Conservation (phyloP, 2,113 vertebrate species). For the Clinocottus analis region DNA sequence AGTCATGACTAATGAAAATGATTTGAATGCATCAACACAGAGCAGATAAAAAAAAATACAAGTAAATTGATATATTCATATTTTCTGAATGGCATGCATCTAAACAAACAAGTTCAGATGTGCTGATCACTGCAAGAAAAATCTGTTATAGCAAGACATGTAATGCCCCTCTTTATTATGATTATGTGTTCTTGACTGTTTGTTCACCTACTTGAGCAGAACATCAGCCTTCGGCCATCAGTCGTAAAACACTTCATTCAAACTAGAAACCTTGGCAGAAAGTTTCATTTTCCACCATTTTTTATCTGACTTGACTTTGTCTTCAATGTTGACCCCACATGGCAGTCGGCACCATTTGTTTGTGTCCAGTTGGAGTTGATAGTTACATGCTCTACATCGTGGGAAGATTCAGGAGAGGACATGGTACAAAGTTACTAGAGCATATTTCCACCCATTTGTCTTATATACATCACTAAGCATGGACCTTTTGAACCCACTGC, state of each 20-base stretch:
- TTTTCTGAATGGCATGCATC: conserved; percentile 1
- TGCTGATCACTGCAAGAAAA: conserved; percentile 28
- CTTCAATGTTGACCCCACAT: no score
- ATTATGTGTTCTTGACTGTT: conserved; percentile 23
- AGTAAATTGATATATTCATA: not conserved
- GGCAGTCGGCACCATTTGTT: not conserved
- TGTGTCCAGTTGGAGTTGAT: not conserved
- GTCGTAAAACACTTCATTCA: no score
- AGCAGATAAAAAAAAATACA: not conserved
- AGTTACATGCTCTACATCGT: no score
- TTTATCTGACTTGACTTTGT: no score
- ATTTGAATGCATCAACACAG: not conserved
- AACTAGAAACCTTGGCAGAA: no score
- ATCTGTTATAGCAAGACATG: conserved; percentile 27
- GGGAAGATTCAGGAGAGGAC: not conserved
- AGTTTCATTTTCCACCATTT: no score
- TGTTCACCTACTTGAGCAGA: conserved; percentile 16
- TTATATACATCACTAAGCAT: not conserved
- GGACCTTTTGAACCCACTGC: not conserved
- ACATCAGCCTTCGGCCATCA: conserved; percentile 6
- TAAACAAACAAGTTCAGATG: conserved; percentile 27
- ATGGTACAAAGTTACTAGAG: not conserved
- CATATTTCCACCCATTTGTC: not conserved
- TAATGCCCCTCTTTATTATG: conserved; percentile 5
- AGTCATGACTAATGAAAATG: no score